Evolutionary conservation across 2,888 invertebrate genomes (phyloP).

Genomic region (Seira sanloemensis): DNA sequence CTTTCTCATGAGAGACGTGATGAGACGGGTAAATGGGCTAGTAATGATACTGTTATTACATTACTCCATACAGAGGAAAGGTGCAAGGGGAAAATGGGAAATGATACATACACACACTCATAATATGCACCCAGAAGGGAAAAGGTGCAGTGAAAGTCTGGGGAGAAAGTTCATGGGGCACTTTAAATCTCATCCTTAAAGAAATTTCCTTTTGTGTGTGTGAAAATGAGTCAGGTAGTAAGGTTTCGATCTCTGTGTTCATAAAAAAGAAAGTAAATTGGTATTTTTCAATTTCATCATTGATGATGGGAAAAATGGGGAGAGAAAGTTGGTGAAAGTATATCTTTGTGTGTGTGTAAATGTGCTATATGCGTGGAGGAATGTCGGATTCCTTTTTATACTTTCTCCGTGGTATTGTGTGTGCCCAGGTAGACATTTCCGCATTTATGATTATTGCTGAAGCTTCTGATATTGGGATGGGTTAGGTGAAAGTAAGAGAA

Average conservation of each 20-base stretch:
- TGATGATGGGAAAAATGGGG: not conserved
- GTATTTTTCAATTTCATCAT: not conserved
- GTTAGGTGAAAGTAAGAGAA: too few relatives aligned
- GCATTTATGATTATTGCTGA: too few relatives aligned
- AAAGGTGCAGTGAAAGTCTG: not conserved
- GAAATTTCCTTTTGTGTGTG: not conserved
- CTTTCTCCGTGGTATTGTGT: too few relatives aligned
- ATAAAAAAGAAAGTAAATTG: not conserved
- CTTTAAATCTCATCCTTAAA: not conserved
- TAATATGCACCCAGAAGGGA: not conserved
- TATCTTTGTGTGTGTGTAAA: too few relatives aligned
- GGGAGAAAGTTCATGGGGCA: not conserved
- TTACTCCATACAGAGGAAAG: not conserved
- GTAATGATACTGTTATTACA: conserved; percentile 4
- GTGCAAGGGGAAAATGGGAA: not conserved
- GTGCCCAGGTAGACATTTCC: too few relatives aligned
- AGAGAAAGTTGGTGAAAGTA: not conserved
- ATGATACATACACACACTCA: not conserved
- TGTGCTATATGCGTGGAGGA: too few relatives aligned
- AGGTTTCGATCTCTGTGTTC: not conserved
- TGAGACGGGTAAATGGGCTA: not conserved
- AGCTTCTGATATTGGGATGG: too few relatives aligned
- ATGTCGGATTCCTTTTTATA: too few relatives aligned
- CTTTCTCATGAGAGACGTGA: not conserved
- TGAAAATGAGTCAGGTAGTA: too few relatives aligned